Percentiles rank a stretch among this genome's conserved stretches.
These are phyloP conservation scores for Microcebus ravelobensis DNA, from an alignment of 2,113 vertebrate species.

Conservation along the genomic window DNA sequence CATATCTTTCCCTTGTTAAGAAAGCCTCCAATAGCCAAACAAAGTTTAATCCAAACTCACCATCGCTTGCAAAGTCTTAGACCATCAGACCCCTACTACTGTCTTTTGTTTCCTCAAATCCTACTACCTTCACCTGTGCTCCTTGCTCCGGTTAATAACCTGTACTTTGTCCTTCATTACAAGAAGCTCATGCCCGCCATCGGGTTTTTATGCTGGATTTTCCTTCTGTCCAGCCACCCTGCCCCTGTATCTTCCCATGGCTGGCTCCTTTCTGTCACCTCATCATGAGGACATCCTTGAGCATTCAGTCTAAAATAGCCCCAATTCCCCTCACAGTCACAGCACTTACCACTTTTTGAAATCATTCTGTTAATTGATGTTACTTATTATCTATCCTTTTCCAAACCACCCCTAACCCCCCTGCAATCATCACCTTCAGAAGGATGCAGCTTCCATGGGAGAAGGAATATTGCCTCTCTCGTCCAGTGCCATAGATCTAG, in stretches of 20 bases:
- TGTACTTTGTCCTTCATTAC: background rate
- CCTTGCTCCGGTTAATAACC: background rate
- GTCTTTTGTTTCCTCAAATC: background rate
- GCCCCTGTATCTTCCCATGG: background rate
- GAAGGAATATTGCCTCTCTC: background rate
- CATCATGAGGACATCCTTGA: background rate
- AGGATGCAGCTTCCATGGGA: background rate
- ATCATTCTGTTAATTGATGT: background rate
- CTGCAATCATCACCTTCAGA: background rate
- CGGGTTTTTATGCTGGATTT: background rate
- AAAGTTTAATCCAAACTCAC: background rate
- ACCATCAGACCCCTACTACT: background rate
- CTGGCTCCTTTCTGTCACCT: background rate
- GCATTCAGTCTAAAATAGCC: background rate
- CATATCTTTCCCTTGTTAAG: background rate
- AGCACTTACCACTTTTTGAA: background rate
- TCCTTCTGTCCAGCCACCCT: background rate
- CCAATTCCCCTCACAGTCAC: background rate
- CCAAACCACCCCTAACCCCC: background rate
- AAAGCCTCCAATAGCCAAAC: background rate
- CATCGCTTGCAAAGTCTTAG: background rate
- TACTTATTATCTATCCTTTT: background rate
- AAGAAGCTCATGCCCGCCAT: background rate
- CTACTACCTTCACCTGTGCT: background rate
- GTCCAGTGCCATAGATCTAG: background rate